Evolutionary conservation across 2,113 vertebrate genomes (phyloP), one percentile per base, ranked within the genome.

Genomic region (Hippopotamus amphibius): DNA sequence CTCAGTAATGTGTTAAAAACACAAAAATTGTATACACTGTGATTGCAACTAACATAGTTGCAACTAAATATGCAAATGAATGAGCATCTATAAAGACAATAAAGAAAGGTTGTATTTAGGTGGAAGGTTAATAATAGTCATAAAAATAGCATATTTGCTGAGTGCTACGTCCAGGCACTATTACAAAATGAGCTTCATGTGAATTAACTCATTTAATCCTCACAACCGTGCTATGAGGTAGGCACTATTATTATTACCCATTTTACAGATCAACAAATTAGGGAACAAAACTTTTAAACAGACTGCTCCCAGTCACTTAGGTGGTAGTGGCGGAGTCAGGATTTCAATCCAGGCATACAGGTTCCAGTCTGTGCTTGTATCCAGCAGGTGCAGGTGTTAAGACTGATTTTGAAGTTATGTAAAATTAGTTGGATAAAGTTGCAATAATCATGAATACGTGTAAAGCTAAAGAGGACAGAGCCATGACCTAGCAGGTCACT

Each of bases 151-250:
- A 13, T 41, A 65, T 90, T 57, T 84, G 53, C 63, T 24, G 37
- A 69, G 21, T 88, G 63, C 17, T 46, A 61, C 16, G 33, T 7
- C 33, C n/a, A 80, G 16, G 3, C 22, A 74, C 72, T 57, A 83
- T 90, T 88, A 55, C 57, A 90, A 95, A 96, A 85, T 65, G 63
- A 90, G 30, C 9, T 87, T 72, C 94, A 80, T 10, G 48, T 96
- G 59, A 95, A 93, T 87, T 89, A 95, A 90, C 2, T 63, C 85
- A 97, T 68, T 84, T 76, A 59, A 53, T 81, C 24, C 21, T 80
- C 53, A 74, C 17, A 24, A n/a, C 6, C 50, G 61, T 72, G 30
- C 14, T 84, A 53, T 71, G 55, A 93, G 24, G 71, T 93, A 96
- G 33, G 53, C 43, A 74, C 24, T 88, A 30, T 92, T 87, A 88